phyloP scores from a whole-genome alignment of 1,140 invertebrate species.

The Nasonia vitripennis region DNA sequence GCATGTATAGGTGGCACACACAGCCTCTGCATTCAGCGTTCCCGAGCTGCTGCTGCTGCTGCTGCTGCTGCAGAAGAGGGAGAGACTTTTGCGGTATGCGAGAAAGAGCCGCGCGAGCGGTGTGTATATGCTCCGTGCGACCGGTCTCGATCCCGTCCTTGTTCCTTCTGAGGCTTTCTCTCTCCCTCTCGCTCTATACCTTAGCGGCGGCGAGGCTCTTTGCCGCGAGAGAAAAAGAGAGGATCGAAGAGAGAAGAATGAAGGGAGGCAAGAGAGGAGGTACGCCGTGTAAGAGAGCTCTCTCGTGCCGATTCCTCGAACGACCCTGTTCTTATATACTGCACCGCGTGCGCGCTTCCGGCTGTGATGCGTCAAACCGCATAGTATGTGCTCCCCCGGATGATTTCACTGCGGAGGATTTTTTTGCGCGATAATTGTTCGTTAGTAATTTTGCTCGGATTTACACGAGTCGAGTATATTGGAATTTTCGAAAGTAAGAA shows the following conservation, averaged over 20 bases:
- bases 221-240: slow-evolving; percentile 37
- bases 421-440: too few relatives aligned
- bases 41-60: slow-evolving; percentile 24
- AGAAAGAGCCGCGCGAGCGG: slow-evolving; percentile 27
- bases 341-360: background rate
- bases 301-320: slow-evolving; percentile 21
- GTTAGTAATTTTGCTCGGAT: too few relatives aligned
- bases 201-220: background rate
- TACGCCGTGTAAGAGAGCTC: background rate
- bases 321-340: slow-evolving; percentile 17
- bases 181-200: background rate
- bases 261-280: background rate
- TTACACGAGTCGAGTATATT: too few relatives aligned
- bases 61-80: background rate
- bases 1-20: background rate
- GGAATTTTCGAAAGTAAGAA: too few relatives aligned
- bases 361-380: background rate
- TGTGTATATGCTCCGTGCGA: slow-evolving; percentile 46
- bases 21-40: slow-evolving; percentile 55
- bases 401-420: too few relatives aligned
- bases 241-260: slow-evolving; percentile 25
- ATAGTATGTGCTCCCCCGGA: too few relatives aligned
- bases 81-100: slow-evolving; percentile 56
- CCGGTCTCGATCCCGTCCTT: slow-evolving; percentile 56
- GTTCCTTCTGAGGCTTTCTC: slow-evolving; percentile 28